Base-by-base conservation (phyloP, 2,888 invertebrate species). In the Mimas tiliae region DNA sequence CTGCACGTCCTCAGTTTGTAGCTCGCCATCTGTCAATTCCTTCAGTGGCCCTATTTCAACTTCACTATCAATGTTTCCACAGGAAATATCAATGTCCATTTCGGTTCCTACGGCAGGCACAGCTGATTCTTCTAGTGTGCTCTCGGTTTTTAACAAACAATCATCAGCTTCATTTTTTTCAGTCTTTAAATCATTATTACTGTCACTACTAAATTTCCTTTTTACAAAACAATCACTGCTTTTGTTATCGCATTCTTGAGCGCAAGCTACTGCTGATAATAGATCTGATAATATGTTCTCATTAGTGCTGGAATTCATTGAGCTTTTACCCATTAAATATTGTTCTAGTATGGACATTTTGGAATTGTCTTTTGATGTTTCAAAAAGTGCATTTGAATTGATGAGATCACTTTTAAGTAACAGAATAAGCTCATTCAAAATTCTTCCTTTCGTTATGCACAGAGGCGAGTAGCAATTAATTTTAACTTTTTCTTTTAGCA, bases 381-480 rank as follows among this genome's bases (percentile, higher is more conserved):
- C 80, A 14, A 92, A 71, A 71, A 93, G 83, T 69, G 77, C 83
- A 2, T 89, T 88, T 1, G 94, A 89, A 72, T 94, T 94, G 52
- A 93, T 77, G 33, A 80, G 82, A 67, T 96, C 96, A 4, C 95
- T 95, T 95, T 82, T 96, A 88, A 80, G 96, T 79, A 74, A 96
- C 78, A 67, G 94, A 76, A 74, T 96, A 63, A 97, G 86, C 77
- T 97, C 96, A 73, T 95, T 95, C 63, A 97, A 94, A 6, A 97
- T 91, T 74, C 95, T 95, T 6, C 95, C 95, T 81, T 96, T 96
- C 81, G 96, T 96, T 65, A 97, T 91, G 82, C 98, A 98, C 62
- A 96, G 86, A 0, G 98, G 97, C 0, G 98, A 98, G 83, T 97
- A 98, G 78, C 98, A 98, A 63, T 90, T 75, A 82, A 94, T 71